Percentiles rank a stretch among this genome's conserved stretches.
phyloP scores from a whole-genome alignment of 2,797 vertebrate genomes.

The Threskiornis aethiopicus region DNA sequence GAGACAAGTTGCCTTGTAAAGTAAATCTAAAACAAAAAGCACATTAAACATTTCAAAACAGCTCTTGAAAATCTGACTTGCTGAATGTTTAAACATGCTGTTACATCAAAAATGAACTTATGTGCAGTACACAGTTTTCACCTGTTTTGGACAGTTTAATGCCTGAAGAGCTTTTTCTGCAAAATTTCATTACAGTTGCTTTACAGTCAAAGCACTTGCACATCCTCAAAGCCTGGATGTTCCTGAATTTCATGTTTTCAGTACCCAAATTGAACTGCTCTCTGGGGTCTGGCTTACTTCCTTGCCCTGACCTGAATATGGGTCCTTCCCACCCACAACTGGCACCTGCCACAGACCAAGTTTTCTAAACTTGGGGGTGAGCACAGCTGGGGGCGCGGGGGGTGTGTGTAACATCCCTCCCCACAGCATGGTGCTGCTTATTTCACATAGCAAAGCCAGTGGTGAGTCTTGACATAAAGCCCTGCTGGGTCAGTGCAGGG shows the following conservation, averaged over 20 bases:
- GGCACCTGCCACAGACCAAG: too few relatives aligned
- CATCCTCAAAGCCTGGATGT: neutral
- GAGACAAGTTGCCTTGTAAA: slow-evolving; percentile 75
- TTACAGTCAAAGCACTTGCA: neutral
- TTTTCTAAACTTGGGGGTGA: neutral
- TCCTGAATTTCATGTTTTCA: neutral
- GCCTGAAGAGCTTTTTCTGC: neutral
- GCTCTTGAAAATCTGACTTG: slow-evolving; percentile 14
- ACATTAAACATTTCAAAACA: slow-evolving; percentile 77
- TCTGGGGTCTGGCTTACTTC: neutral
- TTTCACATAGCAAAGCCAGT: neutral
- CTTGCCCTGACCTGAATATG: too few relatives aligned
- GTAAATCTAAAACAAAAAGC: slow-evolving; percentile 73
- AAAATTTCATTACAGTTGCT: neutral
- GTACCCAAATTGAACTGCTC: too few relatives aligned
- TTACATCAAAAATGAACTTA: neutral
- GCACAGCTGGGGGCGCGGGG: neutral
- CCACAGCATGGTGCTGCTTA: neutral
- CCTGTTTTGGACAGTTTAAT: neutral
- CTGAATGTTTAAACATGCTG: neutral
- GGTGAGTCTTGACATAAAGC: too few relatives aligned
- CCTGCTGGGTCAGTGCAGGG: neutral
- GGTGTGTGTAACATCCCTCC: neutral
- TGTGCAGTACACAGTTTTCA: neutral
- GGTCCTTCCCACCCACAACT: too few relatives aligned